Evolutionary conservation across 2,797 vertebrate genomes (phyloP).

Genomic region (Rhincodon typus): DNA sequence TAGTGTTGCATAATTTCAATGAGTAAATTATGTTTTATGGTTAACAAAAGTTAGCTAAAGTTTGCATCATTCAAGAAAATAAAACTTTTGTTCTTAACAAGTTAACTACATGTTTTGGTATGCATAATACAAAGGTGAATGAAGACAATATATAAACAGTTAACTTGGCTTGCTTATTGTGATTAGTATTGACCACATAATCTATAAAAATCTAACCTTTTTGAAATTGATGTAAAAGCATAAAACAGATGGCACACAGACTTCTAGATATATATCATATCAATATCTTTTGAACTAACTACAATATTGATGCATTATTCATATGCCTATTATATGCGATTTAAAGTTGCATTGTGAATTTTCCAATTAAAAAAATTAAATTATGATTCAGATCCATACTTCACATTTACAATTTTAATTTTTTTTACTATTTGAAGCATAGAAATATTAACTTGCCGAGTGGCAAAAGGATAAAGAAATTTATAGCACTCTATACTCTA

Average conservation of each 20-base stretch:
- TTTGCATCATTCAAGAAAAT: not conserved
- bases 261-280: not conserved
- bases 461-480: not conserved
- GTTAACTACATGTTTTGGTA: not conserved
- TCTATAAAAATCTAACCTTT: not conserved
- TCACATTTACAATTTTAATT: not conserved
- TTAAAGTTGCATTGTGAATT: not conserved
- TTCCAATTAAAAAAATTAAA: not conserved
- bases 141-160: not conserved
- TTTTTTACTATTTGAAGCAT: not conserved
- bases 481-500: not conserved
- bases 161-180: not conserved
- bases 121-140: not conserved
- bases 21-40: conserved; percentile 12
- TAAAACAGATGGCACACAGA: not conserved
- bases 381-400: conserved; percentile 11
- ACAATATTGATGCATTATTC: conserved; percentile 5
- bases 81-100: not conserved
- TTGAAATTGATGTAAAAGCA: not conserved
- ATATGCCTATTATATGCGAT: not conserved
- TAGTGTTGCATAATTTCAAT: not conserved
- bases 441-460: not conserved
- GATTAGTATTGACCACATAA: not conserved
- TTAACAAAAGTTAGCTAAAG: not conserved
- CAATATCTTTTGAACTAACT: conserved; percentile 18